Conservation (phyloP, 1,140 invertebrate species). For the Hyposmocoma kahamanoa region DNA sequence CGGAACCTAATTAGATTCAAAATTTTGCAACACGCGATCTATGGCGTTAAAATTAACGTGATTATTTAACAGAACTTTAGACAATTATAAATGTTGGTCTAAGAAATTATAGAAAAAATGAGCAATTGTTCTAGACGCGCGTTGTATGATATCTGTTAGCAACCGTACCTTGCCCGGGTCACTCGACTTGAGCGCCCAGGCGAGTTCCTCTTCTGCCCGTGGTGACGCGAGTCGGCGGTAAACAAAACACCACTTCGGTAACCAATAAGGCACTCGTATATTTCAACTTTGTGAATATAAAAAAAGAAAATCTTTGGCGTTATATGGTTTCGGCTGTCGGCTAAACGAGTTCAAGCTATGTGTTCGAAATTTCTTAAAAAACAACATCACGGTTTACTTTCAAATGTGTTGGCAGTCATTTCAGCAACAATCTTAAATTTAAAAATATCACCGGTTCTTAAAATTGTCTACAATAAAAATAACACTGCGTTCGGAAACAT, state of each 20-base stretch:
- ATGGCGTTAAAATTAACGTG: background rate
- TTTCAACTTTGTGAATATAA: conserved; percentile 64
- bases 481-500: background rate
- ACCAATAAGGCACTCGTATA: conserved; percentile 72
- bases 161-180: conserved; percentile 78
- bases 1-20: background rate
- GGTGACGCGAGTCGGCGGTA: conserved; percentile 35
- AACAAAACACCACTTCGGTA: conserved; percentile 59
- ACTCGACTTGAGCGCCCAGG: conserved; percentile 76
- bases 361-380: conserved; percentile 7
- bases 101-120: background rate
- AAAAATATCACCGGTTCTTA: no score
- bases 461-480: no score
- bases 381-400: no score
- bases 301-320: conserved; percentile 59
- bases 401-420: no score
- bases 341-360: conserved; percentile 7
- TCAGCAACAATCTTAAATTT: no score
- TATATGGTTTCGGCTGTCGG: conserved; percentile 21
- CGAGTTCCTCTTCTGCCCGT: conserved; percentile 66
- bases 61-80: background rate
- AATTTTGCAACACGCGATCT: conserved; percentile 20
- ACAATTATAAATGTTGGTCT: no score
- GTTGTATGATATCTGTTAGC: conserved; percentile 41
- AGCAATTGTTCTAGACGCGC: conserved; percentile 47